Base-by-base conservation (phyloP, 1,140 invertebrate genomes). In the Pogonus chalceus region DNA sequence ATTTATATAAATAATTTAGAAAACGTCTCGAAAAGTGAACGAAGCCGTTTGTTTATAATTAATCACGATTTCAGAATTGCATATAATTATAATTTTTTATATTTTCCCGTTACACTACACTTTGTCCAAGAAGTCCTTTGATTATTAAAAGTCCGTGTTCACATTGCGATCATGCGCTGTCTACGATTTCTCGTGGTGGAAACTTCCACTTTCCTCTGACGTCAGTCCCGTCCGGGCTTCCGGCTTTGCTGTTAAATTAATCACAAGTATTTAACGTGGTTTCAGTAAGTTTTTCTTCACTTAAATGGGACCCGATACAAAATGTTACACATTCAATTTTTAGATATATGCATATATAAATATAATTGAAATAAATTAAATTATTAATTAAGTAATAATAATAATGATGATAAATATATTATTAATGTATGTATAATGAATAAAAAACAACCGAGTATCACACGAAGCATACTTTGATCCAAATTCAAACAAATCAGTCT, bases 151-250 rank as follows among this genome's bases (percentile, higher is more conserved):
- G 9, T 43, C 9, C 18, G 37, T 43, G 9, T 18, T 12, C 37
- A 43, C 37, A 49, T 49, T 49, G 20, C 31, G 14, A 16, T 24
- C 21, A 31, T 18, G 23, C 21, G 49, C 49, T 22, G 22, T 22
- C 49, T 18, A 51, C 53, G 57, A 54, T 60, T 57, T 61, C 58
- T 56, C 60, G 59, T 24, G 58, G 55, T 51, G 64, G 64, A 56
- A 66, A 66, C 58, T 60, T 63, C 65, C 63, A 66, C 52, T 62
- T 66, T 52, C 60, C 60, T 59, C 65, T 64, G 39, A 62, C 63
- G 52, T 62, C 56, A 53, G 56, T 54, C 54, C 59, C 60, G 50
- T 58, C 56, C 51, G 56, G 60, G 56, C 58, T 61, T 54, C 37
- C 37, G 37, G 53, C 46, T 52, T 56, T 60, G 52, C 54, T 60